A percentile compares a stretch with the other conserved stretches of the same genome.
Conservation (phyloP, 2,797 vertebrate genomes). For the Xiphorhynchus erythropygius region DNA sequence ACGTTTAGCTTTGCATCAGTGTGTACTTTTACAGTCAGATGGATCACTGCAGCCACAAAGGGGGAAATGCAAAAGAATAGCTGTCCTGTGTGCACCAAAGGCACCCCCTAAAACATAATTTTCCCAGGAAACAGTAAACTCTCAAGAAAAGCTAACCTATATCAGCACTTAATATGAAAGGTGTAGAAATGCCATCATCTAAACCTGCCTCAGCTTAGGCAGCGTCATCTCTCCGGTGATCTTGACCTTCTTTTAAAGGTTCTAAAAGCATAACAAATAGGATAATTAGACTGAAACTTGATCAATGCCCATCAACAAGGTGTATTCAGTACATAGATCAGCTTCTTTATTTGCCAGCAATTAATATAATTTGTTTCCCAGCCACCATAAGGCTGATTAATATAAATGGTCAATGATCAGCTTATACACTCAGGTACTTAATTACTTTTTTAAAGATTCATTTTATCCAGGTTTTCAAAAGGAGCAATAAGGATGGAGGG, state of each 20-base stretch:
- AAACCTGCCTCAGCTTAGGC: not conserved
- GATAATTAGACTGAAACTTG: not conserved
- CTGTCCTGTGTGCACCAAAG: not conserved
- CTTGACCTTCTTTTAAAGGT: not conserved
- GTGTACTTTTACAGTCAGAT: not conserved
- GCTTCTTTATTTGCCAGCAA: not conserved
- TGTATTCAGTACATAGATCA: not conserved
- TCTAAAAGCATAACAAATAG: not conserved
- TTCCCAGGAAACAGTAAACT: not conserved
- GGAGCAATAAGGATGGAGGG: not conserved
- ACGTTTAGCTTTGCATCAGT: not conserved
- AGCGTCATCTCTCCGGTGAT: not conserved
- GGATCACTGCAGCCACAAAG: not conserved
- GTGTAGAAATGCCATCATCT: not conserved
- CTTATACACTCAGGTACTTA: not conserved
- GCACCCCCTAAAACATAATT: not conserved
- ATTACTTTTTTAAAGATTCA: not conserved
- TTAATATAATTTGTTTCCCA: not conserved
- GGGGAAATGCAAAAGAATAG: not conserved
- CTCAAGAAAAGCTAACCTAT: not conserved
- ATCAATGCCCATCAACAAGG: not conserved
- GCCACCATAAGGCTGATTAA: not conserved
- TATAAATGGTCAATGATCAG: not conserved
- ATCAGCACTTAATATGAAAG: not conserved
- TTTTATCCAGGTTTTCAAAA: not conserved